phyloP scores from a whole-genome alignment of 2,113 vertebrate genomes.

The Thymallus thymallus region DNA sequence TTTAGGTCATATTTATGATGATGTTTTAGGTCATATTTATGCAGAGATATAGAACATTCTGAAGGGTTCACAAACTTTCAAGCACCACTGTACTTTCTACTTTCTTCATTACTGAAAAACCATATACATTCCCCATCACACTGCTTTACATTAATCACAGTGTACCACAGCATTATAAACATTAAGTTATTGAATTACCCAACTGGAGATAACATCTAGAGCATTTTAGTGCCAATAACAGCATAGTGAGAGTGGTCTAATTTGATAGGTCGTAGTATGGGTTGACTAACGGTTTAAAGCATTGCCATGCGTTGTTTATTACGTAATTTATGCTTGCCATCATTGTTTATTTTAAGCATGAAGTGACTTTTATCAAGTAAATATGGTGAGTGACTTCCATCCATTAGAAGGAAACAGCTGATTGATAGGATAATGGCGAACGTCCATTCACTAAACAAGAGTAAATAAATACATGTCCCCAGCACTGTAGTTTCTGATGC shows the following conservation, averaged over 20 bases:
- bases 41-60: too few species aligned
- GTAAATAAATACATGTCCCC: slow-evolving; percentile 16
- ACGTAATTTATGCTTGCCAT: slow-evolving; percentile 40
- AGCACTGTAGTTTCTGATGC: slow-evolving; percentile 6
- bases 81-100: too few species aligned
- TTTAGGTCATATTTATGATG: too few species aligned
- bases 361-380: slow-evolving; percentile 28
- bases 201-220: slow-evolving; percentile 75
- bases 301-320: slow-evolving; percentile 61
- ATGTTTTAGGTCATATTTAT: too few species aligned
- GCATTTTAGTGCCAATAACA: slow-evolving; percentile 74
- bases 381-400: slow-evolving; percentile 18
- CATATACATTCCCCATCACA: neutral
- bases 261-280: slow-evolving; percentile 62
- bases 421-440: slow-evolving; percentile 28
- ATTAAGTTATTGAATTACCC: slow-evolving; percentile 78
- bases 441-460: slow-evolving; percentile 1
- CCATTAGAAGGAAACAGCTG: slow-evolving; percentile 1
- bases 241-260: slow-evolving; percentile 68
- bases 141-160: slow-evolving; percentile 50
- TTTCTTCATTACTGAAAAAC: too few species aligned
- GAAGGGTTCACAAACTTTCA: too few species aligned
- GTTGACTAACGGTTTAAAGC: slow-evolving; percentile 67
- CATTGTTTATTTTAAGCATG: slow-evolving; percentile 59
- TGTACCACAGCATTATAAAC: slow-evolving; percentile 49